Base-by-base conservation (phyloP, 2,113 vertebrate species). In the Terrapene triunguis region DNA sequence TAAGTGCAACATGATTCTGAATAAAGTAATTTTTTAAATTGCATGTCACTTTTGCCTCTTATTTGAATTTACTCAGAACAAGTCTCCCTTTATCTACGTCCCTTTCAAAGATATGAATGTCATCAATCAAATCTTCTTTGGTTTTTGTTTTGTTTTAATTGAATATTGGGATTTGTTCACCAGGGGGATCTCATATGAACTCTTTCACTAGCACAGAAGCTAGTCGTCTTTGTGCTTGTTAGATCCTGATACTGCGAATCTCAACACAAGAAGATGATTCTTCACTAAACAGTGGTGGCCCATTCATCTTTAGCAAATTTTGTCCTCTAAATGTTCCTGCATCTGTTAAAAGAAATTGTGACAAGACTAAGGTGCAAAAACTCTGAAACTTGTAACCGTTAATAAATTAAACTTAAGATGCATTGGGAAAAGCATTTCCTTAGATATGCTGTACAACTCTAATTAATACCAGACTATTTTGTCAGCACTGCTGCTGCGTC, bases 1-100 rank as follows among this genome's bases (percentile, higher is more conserved):
- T 93, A 92, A 97, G 94, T 97, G 94, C 88, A 93, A 94, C 93
- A 84, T 95, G 89, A 96, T 95, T 98, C 88, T 97, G 91, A 98
- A 98, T 98, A 98, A 98, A 97, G 90, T 91, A 80, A 29, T 97
- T 98, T 98, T 98, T 97, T 93, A 80, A 98, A 96, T 92, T 97
- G 96, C 94, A 98, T 32, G 42, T 89, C 95, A 44, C 94, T 82
- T 87, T 38, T 42, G 95, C 44, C 57, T 90, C 2, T 91, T 91
- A 19, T 96, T 54, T 88, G 55, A 62, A 91, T 81, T 85, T 55
- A 55, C 54, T 82, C 47, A 53, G 1, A 84, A n/a, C 55, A 95
- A 16, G 80, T 76, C 51, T 50, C 13, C 0, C 0, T 92, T 84
- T n/a, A 38, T 42, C 47, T 85, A 79, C 88, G 74, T 76, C 74